Conservation (phyloP, 2,888 invertebrate genomes). For the Bursaphelenchus okinawaensis region DNA sequence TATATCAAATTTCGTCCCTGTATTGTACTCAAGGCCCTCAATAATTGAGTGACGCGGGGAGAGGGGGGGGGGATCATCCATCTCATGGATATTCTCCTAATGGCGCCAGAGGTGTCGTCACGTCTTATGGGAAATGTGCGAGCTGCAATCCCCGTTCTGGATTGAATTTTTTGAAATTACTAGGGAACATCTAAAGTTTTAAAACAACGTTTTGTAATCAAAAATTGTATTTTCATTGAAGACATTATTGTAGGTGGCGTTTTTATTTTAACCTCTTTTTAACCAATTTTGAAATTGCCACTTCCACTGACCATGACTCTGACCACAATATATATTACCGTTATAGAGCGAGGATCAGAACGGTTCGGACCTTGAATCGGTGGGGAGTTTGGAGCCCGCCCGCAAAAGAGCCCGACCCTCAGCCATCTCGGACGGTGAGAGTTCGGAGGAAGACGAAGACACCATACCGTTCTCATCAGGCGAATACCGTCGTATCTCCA, state of each 20-base stretch:
- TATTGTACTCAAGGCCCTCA: neutral
- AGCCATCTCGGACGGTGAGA: neutral
- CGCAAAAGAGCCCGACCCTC: conserved; percentile 10
- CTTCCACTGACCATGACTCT: too few relatives aligned
- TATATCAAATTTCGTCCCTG: neutral
- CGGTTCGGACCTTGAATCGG: conserved; percentile 9
- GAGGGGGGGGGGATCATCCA: neutral
- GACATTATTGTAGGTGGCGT: too few relatives aligned
- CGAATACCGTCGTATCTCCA: conserved; percentile 16
- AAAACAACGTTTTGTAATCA: too few relatives aligned
- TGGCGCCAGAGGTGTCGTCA: too few relatives aligned
- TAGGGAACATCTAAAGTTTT: too few relatives aligned
- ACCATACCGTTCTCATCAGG: conserved; percentile 16
- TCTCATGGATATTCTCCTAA: neutral
- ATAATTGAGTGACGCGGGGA: neutral
- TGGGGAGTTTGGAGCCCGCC: conserved; percentile 8
- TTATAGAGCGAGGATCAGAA: conserved; percentile 7
- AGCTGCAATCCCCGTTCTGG: too few relatives aligned
- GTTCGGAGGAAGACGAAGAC: conserved; percentile 16
- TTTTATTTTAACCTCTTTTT: too few relatives aligned
- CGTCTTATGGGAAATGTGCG: too few relatives aligned
- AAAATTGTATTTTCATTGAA: too few relatives aligned
- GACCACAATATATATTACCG: too few relatives aligned
- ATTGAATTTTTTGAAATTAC: too few relatives aligned
- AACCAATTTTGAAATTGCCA: too few relatives aligned